Percentiles rank a stretch among this genome's conserved stretches.
Evolutionary conservation across 2,888 invertebrate species (phyloP).

Genomic region (Leistus spinibarbis): DNA sequence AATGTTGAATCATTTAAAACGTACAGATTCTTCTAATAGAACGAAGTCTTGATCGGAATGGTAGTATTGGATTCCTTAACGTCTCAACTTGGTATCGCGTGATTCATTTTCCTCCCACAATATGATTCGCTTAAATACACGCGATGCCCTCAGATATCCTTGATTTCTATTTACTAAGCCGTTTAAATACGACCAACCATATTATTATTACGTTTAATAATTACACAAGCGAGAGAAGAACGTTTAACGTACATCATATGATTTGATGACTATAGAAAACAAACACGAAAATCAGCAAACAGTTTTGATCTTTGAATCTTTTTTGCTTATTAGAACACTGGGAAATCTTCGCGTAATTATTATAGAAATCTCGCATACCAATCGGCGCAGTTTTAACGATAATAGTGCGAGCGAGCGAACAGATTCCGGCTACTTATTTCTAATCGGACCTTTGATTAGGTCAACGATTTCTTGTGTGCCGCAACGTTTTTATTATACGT

Average conservation of each 20-base stretch:
- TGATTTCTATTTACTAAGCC: slow-evolving; percentile 20
- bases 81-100: background rate
- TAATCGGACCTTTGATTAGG: slow-evolving; percentile 31
- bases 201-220: slow-evolving; percentile 27
- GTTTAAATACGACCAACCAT: slow-evolving; percentile 10
- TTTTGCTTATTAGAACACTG: slow-evolving; percentile 24
- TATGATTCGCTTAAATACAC: background rate
- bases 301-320: slow-evolving; percentile 13
- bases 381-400: slow-evolving; percentile 19
- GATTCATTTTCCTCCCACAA: background rate
- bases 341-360: background rate
- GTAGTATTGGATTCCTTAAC: no score
- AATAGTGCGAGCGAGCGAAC: slow-evolving; percentile 29
- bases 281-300: slow-evolving; percentile 31
- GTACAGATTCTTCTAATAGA: no score
- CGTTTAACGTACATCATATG: slow-evolving; percentile 8
- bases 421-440: slow-evolving; percentile 28
- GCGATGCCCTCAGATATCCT: background rate
- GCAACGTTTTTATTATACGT: background rate
- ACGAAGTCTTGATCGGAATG: no score
- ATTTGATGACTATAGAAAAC: slow-evolving; percentile 24
- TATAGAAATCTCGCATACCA: slow-evolving; percentile 32
- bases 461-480: slow-evolving; percentile 23
- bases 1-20: no score
- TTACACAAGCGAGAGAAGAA: slow-evolving; percentile 17